phyloP scores from a whole-genome alignment of 2,888 invertebrate genomes.

The Torymus texanus region DNA sequence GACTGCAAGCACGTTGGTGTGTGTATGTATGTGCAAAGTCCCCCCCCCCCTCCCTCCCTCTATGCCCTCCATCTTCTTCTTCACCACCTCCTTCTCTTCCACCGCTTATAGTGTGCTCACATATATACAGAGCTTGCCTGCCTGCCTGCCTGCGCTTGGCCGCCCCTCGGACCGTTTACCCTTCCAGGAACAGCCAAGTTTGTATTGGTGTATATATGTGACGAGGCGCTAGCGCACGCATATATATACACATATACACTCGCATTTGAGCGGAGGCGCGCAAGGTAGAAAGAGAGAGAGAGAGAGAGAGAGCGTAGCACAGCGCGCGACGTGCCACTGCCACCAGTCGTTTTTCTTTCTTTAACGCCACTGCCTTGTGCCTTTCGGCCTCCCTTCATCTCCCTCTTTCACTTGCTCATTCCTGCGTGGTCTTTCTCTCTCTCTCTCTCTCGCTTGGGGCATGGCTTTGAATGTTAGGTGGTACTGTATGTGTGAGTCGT shows the following conservation, averaged over 20 bases:
- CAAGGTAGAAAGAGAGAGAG: conserved; percentile 29
- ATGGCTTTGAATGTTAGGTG: conserved; percentile 1
- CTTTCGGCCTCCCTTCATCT: conserved; percentile 35
- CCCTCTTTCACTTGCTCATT: conserved; percentile 34
- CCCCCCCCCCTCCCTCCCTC: no score
- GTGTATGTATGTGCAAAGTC: background rate
- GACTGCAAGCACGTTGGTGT: background rate
- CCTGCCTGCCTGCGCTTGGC: conserved; percentile 44
- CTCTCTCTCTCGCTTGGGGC: background rate
- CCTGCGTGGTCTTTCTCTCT: conserved; percentile 1
- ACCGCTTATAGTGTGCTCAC: conserved; percentile 1
- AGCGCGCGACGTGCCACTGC: conserved; percentile 51
- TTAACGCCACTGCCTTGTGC: conserved; percentile 51
- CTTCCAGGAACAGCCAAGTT: conserved; percentile 52
- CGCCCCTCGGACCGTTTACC: conserved; percentile 54
- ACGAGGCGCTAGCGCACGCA: conserved; percentile 51
- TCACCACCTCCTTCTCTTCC: conserved; percentile 13
- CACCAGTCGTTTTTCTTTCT: conserved; percentile 55
- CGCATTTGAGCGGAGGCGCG: background rate
- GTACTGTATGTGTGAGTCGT: no score
- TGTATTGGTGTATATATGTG: conserved; percentile 23
- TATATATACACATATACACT: background rate
- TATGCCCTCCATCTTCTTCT: background rate
- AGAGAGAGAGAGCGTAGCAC: conserved; percentile 36
- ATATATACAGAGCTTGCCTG: background rate